A percentile compares a stretch with the other conserved stretches of the same genome.
phyloP scores from a whole-genome alignment of 2,113 vertebrate species.

The Cebidichthys violaceus region DNA sequence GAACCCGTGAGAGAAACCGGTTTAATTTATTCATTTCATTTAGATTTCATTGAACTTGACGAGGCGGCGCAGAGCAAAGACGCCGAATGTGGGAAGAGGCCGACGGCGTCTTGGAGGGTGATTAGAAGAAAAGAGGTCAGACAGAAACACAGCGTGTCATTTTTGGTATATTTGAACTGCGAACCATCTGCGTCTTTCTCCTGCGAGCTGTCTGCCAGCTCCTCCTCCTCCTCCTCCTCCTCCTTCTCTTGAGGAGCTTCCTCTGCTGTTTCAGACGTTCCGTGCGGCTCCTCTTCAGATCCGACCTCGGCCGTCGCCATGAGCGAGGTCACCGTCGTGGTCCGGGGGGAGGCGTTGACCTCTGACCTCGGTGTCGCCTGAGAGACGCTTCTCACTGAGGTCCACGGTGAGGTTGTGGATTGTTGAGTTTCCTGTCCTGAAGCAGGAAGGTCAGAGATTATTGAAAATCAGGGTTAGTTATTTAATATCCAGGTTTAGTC shows the following conservation, averaged over 20 bases:
- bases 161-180: not conserved
- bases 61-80: not conserved
- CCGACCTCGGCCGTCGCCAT: not conserved
- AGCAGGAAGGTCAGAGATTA: not conserved
- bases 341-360: not conserved
- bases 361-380: not conserved
- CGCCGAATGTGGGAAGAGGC: not conserved
- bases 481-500: not conserved
- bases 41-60: not conserved
- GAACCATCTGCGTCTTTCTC: slow-evolving; percentile 57
- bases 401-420: not conserved
- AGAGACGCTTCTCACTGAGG: accelerated
- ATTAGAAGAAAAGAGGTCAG: not conserved
- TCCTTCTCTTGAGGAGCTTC: slow-evolving; percentile 15
- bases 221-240: slow-evolving; percentile 43
- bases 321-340: accelerated
- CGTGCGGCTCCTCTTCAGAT: slow-evolving; percentile 42
- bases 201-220: slow-evolving; percentile 53
- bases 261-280: not conserved
- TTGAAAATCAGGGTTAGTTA: too few relatives aligned
- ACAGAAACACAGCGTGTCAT: too few relatives aligned
- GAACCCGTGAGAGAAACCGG: slow-evolving; percentile 7
- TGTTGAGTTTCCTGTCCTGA: not conserved
- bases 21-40: not conserved
- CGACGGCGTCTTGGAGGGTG: not conserved